Conservation (phyloP, 2,113 vertebrate species). For the Promerops cafer region DNA sequence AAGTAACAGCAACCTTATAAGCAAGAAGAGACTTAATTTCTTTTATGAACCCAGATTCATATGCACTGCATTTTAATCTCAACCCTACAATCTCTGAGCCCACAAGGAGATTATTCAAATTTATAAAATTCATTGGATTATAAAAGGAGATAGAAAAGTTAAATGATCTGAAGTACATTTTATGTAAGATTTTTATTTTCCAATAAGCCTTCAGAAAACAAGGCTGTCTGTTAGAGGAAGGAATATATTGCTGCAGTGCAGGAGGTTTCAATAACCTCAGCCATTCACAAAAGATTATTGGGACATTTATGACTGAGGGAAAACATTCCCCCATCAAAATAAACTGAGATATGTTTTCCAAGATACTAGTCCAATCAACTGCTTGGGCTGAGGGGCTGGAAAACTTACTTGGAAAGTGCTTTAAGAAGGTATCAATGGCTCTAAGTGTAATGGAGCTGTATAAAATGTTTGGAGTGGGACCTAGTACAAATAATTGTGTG, state of each 20-base stretch:
- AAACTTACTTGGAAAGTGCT: neutral
- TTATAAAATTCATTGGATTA: slow-evolving; percentile 66
- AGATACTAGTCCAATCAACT: neutral
- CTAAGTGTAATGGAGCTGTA: neutral
- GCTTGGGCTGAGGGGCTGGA: neutral
- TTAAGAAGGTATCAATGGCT: neutral
- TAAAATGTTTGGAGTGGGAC: neutral
- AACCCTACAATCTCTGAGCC: slow-evolving; percentile 9
- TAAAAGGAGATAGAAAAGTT: slow-evolving; percentile 66
- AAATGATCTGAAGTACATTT: slow-evolving; percentile 67
- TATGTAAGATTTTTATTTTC: slow-evolving; percentile 60
- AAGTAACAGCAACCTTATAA: slow-evolving; percentile 1
- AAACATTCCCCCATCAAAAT: slow-evolving; percentile 42
- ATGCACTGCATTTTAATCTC: slow-evolving; percentile 57
- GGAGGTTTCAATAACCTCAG: slow-evolving; percentile 56
- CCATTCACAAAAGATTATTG: slow-evolving; percentile 49
- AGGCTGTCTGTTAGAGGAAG: slow-evolving; percentile 20
- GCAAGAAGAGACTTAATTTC: slow-evolving; percentile 28
- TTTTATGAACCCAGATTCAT: slow-evolving; percentile 57
- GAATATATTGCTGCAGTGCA: slow-evolving; percentile 48
- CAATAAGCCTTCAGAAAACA: slow-evolving; percentile 65
- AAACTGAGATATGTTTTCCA: slow-evolving; percentile 35
- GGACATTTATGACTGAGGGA: slow-evolving; percentile 42
- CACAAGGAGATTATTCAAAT: slow-evolving; percentile 43
- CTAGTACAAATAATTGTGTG: neutral